These are phyloP conservation scores for Lepisosteus osseus DNA, from an alignment of 2,113 vertebrate genomes.

Conservation along the genomic window DNA sequence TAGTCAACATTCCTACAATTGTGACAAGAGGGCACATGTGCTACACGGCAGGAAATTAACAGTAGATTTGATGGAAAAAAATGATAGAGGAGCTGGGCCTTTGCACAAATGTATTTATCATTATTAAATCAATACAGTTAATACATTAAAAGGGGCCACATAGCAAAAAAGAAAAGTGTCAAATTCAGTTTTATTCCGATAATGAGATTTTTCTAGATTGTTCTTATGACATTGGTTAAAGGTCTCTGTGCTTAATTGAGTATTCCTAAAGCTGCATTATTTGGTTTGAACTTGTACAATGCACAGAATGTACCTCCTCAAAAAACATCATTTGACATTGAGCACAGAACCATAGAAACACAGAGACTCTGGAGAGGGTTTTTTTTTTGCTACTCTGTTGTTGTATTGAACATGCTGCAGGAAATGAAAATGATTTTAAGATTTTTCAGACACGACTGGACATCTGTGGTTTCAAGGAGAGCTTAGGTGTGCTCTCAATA, in stretches of 20 bases:
- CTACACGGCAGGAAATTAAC: neutral
- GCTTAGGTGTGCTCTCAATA: too few relatives aligned
- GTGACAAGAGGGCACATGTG: neutral
- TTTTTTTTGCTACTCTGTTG: constrained; percentile 9
- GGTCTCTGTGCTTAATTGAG: constrained; percentile 46
- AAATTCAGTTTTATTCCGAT: constrained; percentile 56
- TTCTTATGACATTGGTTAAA: constrained; percentile 51
- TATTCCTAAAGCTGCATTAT: constrained; percentile 44
- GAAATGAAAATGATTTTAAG: constrained; percentile 13
- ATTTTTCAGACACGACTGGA: neutral
- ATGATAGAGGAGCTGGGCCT: neutral
- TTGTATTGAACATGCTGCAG: constrained; percentile 11
- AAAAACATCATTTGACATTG: constrained; percentile 17
- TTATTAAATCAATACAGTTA: neutral
- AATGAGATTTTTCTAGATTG: constrained; percentile 65
- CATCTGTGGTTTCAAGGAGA: neutral
- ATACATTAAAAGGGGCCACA: constrained; percentile 55
- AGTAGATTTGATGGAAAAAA: neutral
- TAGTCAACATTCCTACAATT: neutral
- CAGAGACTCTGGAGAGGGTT: constrained; percentile 14
- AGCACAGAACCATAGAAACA: constrained; percentile 13
- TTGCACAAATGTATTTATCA: neutral
- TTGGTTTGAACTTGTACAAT: constrained; percentile 45
- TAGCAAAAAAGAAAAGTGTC: constrained; percentile 39
- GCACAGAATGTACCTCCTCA: constrained; percentile 21